Evolutionary conservation across 2,888 invertebrate genomes (phyloP).

Genomic region (Yponomeuta evonymella): DNA sequence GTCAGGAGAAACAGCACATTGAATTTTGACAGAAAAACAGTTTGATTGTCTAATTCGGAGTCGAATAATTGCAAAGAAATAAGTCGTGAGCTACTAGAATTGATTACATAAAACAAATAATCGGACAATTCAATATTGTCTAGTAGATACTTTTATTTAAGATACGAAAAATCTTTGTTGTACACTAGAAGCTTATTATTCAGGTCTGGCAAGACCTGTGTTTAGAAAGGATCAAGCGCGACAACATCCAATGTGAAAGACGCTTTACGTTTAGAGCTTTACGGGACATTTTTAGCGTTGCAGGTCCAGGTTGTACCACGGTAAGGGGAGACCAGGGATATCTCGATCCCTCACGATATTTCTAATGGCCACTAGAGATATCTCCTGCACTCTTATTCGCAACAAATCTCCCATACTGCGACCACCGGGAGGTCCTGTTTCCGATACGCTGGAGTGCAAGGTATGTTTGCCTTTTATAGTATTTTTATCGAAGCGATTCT

Average conservation of each 20-base stretch:
- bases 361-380: slow-evolving; percentile 71
- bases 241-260: background rate
- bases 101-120: too few species aligned
- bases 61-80: too few species aligned
- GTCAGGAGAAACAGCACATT: too few species aligned
- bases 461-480: slow-evolving; percentile 24
- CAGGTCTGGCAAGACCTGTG: background rate
- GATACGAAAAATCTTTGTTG: background rate
- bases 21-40: too few species aligned
- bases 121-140: too few species aligned
- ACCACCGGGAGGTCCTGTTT: slow-evolving; percentile 45
- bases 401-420: slow-evolving; percentile 66
- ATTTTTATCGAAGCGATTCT: background rate
- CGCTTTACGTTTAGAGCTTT: background rate
- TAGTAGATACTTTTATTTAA: background rate
- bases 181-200: slow-evolving; percentile 8
- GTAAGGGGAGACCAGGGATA: slow-evolving; percentile 50
- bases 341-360: slow-evolving; percentile 62
- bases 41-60: too few species aligned
- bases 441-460: slow-evolving; percentile 46
- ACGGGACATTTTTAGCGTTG: background rate
- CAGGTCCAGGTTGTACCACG: slow-evolving; percentile 24
- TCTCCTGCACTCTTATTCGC: slow-evolving; percentile 60
- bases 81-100: too few species aligned
- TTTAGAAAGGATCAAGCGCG: background rate